These are phyloP conservation scores for Pasiphila rectangulata DNA, from an alignment of 2,888 invertebrate genomes.

Conservation along the genomic window DNA sequence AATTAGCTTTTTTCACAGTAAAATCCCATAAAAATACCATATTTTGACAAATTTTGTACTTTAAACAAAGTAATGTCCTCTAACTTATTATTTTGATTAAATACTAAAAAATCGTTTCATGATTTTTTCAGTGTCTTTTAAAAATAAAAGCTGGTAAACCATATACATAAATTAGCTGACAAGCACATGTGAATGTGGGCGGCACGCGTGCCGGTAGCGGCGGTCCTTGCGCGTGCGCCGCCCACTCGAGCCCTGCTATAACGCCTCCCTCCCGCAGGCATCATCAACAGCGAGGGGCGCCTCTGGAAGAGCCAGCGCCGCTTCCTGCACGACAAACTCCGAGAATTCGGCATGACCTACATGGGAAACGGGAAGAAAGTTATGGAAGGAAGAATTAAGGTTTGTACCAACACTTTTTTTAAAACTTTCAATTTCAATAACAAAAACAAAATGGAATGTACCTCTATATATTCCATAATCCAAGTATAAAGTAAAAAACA, in stretches of 20 bases:
- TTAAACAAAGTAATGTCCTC: too few species aligned
- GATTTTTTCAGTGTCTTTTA: too few species aligned
- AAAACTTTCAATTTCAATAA: slow-evolving; percentile 6
- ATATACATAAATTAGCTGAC: neutral
- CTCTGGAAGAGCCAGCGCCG: slow-evolving; percentile 95
- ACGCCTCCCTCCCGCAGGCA: slow-evolving; percentile 83
- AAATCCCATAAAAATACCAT: too few species aligned
- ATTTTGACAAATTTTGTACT: neutral
- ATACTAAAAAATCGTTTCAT: too few species aligned
- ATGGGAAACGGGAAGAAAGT: slow-evolving; percentile 89
- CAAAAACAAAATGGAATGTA: too few species aligned
- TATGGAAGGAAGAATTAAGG: slow-evolving; percentile 93
- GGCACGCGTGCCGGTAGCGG: slow-evolving; percentile 40
- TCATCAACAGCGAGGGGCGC: slow-evolving; percentile 93
- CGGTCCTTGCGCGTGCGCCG: slow-evolving; percentile 54
- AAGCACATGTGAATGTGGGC: slow-evolving; percentile 54
- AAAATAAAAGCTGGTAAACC: neutral
- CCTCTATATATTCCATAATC: too few species aligned
- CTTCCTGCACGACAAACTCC: slow-evolving; percentile 91
- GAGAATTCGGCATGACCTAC: slow-evolving; percentile 93
- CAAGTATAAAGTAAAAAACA: too few species aligned
- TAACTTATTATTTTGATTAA: too few species aligned
- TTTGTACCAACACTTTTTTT: slow-evolving; percentile 47
- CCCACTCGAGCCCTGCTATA: slow-evolving; percentile 55
- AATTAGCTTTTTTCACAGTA: neutral